phyloP scores from a whole-genome alignment of 2,113 vertebrate genomes.

The Axis porcinus region DNA sequence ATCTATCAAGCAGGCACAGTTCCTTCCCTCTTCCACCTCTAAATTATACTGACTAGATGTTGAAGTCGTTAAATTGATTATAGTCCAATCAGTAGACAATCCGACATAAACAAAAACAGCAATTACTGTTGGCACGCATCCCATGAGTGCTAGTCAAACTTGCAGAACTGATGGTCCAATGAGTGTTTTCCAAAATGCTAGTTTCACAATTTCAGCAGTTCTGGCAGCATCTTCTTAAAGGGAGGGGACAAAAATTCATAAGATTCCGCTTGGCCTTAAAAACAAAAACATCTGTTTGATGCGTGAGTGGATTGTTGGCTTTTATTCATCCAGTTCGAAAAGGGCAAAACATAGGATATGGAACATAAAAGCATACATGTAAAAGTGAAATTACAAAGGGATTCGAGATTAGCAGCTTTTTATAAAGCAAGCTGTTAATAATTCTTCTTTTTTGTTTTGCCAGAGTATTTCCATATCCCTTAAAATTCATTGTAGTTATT shows the following conservation, averaged over 20 bases:
- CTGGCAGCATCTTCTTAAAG: conserved; percentile 75
- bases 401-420: conserved; percentile 76
- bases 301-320: conserved; percentile 73
- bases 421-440: conserved; percentile 71
- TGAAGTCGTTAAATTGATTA: conserved; percentile 80
- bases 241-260: conserved; percentile 72
- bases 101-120: conserved; percentile 79
- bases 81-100: conserved; percentile 77
- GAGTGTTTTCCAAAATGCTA: conserved; percentile 63
- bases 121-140: conserved; percentile 78
- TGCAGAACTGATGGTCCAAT: conserved; percentile 62
- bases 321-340: conserved; percentile 76
- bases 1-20: conserved; percentile 57
- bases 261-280: conserved; percentile 79
- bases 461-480: conserved; percentile 60
- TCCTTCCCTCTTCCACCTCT: conserved; percentile 66
- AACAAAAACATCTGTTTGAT: conserved; percentile 82
- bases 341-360: conserved; percentile 74
- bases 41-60: conserved; percentile 75
- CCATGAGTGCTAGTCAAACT: conserved; percentile 72
- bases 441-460: conserved; percentile 64
- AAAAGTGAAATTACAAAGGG: conserved; percentile 77
- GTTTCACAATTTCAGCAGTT: conserved; percentile 68
- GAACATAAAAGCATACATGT: conserved; percentile 73
- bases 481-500: conserved; percentile 57